Evolutionary conservation across 2,888 invertebrate species (phyloP).

Genomic region (Margaritifera margaritifera): DNA sequence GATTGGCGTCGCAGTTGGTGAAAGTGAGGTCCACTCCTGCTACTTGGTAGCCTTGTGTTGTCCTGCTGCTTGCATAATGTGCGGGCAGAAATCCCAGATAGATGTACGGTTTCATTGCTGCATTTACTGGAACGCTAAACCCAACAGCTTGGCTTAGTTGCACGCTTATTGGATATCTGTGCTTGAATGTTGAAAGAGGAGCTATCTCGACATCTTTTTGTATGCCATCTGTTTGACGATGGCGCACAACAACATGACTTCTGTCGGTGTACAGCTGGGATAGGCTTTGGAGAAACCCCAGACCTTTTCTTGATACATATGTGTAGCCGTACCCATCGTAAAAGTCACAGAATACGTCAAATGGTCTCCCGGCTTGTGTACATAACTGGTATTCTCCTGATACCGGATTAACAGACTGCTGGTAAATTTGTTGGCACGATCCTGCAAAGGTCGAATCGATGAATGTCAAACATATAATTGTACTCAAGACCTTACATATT

Average conservation of each 20-base stretch:
- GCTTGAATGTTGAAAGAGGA: neutral
- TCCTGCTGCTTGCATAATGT: neutral
- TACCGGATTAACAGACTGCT: neutral
- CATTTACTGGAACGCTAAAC: constrained; percentile 2
- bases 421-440: constrained; percentile 5
- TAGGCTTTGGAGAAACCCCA: neutral
- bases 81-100: constrained; percentile 6
- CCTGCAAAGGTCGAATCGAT: neutral
- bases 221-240: neutral
- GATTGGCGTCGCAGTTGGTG: constrained; percentile 5
- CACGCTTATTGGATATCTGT: neutral
- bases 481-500: no score
- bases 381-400: neutral
- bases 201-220: constrained; percentile 6
- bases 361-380: neutral
- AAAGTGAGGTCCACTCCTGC: constrained; percentile 2
- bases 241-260: neutral
- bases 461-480: no score
- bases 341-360: constrained; percentile 9
- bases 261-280: constrained; percentile 1
- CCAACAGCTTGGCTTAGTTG: neutral
- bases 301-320: neutral
- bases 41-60: neutral
- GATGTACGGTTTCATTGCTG: neutral
- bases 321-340: constrained; percentile 2